Base-by-base conservation (phyloP, 2,888 invertebrate genomes). In the Leucoptera coffeella region DNA sequence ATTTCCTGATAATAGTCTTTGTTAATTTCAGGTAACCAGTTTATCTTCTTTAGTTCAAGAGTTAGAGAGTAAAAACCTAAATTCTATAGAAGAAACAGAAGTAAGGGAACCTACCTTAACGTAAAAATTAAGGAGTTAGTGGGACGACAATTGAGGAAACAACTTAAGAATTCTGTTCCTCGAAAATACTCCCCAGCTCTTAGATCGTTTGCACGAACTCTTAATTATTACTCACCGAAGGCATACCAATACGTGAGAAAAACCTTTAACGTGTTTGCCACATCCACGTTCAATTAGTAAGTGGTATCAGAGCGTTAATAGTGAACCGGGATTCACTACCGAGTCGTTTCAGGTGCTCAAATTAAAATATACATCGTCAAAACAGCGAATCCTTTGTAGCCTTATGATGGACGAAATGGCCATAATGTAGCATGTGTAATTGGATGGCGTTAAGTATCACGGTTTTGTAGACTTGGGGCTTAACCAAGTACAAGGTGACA, bases 221-320 rank as follows among this genome's bases (percentile, higher is more conserved):
- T 42, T 6, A 35, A 41, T 12, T 44, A 38, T 29, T 40, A 42
- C 22, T 41, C 38, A 1, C 34, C 35, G 2, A 36, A 35, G 29
- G 43, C 37, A 2, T 42, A 46, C 29, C 24, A 35, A 8, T 46
- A 39, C 32, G 37, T 46, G 2, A 23, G 40, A 22, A 15, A 37
- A 25, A 29, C 26, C 8, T 46, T 42, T 26, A 26, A 34, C 34
- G 7, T 32, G 31, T 21, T 25, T 45, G 13, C 42, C 45, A 12
- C 40, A 41, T 31, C 30, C 30, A n/a, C 32, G 30, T n/a, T 41
- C 40, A 4, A 36, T 45, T 5, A 29, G 34, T 8, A 42, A 35
- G 15, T 49, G 45, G 46, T 43, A 38, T 22, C 23, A 33, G 12
- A 28, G 30, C 12, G 30, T 45, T 11, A 33, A 44, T 32, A 40